Evolutionary conservation across 2,888 invertebrate species (phyloP), one percentile per base, ranked within the genome.

Genomic region (Pseudanteris insignis): DNA sequence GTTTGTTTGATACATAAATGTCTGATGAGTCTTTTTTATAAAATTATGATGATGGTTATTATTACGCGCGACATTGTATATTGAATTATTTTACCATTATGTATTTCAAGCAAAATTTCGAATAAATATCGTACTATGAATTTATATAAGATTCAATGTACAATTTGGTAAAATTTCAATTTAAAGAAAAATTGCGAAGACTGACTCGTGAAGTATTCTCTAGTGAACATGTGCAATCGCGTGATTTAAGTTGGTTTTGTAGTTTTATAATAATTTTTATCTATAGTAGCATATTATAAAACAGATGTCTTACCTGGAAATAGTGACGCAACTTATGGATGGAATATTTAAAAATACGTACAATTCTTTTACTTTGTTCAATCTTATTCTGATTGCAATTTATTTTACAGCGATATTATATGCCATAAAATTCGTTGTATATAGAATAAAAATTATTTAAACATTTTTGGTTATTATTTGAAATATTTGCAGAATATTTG

Each of bases 111-210:
- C 15, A 36, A 43, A 12, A 10, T 33, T 44, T 44, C n/a, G 14
- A 34, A 12, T 36, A 18, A 33, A 28, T 30, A 13, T 25, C 11
- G 12, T 11, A 21, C 13, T 47, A 28, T 46, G 18, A 7, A 47
- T 47, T 37, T 47, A 29, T 15, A 26, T 37, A 28, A 37, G 47
- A 37, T 37, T 12, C 37, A 47, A 37, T 37, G 47, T n/a, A n/a
- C n/a, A n/a, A n/a, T n/a, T n/a, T n/a, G n/a, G n/a, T n/a, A n/a
- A n/a, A n/a, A n/a, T n/a, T n/a, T n/a, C n/a, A n/a, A n/a, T n/a
- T n/a, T n/a, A n/a, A n/a, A n/a, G 34, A 46, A 15, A 34, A 3
- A 44, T 10, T 33, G 44, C 36, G 34, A 34, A 46, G 10, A 26
- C 25, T 43, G 12, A 32, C 9, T 30, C 10, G 13, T 32, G 13